phyloP scores from a whole-genome alignment of 2,888 invertebrate genomes.

The Theretra japonica region DNA sequence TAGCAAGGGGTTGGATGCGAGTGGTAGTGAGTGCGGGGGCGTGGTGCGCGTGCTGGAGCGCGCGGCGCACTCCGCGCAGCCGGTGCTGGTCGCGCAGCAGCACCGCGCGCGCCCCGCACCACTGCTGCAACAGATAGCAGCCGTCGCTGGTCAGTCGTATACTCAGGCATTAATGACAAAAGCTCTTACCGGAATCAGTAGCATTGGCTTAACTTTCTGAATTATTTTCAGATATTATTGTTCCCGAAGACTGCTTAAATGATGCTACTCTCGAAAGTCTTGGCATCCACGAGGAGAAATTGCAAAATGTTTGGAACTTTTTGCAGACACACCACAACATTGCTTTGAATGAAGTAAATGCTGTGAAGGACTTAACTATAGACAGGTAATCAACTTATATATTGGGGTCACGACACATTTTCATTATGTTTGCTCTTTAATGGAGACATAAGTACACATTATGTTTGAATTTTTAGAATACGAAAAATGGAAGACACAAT shows the following conservation, averaged over 20 bases:
- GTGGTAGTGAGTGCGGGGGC: neutral
- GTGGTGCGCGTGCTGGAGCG: conserved; percentile 39
- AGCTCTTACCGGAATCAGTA: neutral
- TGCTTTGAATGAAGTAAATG: conserved; percentile 33
- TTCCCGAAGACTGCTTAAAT: conserved; percentile 32
- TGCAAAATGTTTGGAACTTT: conserved; percentile 32
- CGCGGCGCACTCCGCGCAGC: conserved; percentile 37
- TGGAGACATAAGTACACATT: too few species aligned
- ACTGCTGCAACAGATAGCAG: neutral
- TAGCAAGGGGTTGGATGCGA: neutral
- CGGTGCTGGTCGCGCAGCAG: conserved; percentile 34
- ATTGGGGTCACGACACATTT: too few species aligned
- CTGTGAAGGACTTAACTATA: conserved; percentile 24
- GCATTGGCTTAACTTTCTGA: neutral
- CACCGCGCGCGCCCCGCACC: neutral
- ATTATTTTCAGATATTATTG: conserved; percentile 36
- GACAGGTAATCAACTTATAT: conserved; percentile 25
- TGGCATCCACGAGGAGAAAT: conserved; percentile 36
- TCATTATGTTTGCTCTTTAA: too few species aligned
- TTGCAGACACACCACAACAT: conserved; percentile 36
- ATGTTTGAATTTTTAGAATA: conserved; percentile 38
- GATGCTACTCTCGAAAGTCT: conserved; percentile 38
- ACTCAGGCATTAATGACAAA: neutral
- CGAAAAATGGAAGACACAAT: conserved; percentile 35
- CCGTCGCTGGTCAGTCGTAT: neutral